phyloP scores from a whole-genome alignment of 2,797 vertebrate species.

The Acipenser ruthenus region DNA sequence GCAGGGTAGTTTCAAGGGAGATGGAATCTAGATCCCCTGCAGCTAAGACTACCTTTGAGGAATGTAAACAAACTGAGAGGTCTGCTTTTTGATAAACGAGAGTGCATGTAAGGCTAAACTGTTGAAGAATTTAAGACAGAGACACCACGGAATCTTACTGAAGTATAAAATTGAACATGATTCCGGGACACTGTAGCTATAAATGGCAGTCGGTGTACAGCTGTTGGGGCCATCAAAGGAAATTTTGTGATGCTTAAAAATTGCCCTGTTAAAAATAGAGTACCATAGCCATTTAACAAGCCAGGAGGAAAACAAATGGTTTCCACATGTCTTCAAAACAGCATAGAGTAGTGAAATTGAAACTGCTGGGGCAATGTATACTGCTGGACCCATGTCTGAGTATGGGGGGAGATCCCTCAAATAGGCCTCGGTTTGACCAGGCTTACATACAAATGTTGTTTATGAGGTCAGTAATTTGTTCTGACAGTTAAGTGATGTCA shows the following conservation, averaged over 20 bases:
- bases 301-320: slow-evolving; percentile 11
- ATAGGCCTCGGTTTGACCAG: neutral
- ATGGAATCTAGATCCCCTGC: no score
- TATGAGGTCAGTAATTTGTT: neutral
- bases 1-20: no score
- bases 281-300: slow-evolving; percentile 5
- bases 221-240: slow-evolving; percentile 11
- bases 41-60: no score
- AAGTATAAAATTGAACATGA: slow-evolving; percentile 9
- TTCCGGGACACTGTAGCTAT: neutral
- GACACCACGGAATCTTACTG: neutral
- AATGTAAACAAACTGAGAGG: no score
- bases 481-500: neutral
- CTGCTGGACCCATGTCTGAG: neutral
- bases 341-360: slow-evolving; percentile 6
- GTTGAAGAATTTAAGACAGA: slow-evolving; percentile 1
- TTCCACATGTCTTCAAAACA: slow-evolving; percentile 11
- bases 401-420: neutral
- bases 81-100: no score
- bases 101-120: neutral
- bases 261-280: slow-evolving; percentile 12
- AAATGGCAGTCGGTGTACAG: slow-evolving; percentile 1
- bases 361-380: slow-evolving; percentile 2
- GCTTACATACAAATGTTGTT: neutral
- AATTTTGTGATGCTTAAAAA: slow-evolving; percentile 1